These are phyloP conservation scores for Antheraea assamensis DNA, from an alignment of 2,888 invertebrate species.

Conservation along the genomic window DNA sequence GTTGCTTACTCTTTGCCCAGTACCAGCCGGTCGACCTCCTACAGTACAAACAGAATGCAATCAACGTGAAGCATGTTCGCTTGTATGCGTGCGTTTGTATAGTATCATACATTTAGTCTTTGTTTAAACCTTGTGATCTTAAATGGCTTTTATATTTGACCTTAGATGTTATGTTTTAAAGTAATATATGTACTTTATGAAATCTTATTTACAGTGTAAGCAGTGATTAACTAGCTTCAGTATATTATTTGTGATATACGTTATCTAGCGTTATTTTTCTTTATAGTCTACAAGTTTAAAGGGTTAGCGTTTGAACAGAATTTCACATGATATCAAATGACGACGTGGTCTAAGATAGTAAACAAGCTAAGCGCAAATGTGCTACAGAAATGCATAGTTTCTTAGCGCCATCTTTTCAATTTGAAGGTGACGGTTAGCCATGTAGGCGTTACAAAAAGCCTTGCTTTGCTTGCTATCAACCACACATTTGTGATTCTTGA, in stretches of 20 bases:
- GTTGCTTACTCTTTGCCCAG: neutral
- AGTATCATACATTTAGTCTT: neutral
- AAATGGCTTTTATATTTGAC: slow-evolving; percentile 16
- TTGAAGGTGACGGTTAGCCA: no score
- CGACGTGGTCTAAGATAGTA: no score
- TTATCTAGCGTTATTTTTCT: neutral
- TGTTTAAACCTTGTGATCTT: slow-evolving; percentile 16
- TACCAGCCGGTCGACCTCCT: slow-evolving; percentile 13
- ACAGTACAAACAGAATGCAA: slow-evolving; percentile 11
- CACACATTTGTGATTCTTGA: no score
- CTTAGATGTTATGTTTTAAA: slow-evolving; percentile 6
- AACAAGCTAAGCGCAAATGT: no score
- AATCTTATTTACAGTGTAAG: neutral
- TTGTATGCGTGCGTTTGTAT: neutral
- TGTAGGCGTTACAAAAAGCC: no score
- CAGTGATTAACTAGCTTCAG: slow-evolving; percentile 1
- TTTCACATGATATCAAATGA: no score
- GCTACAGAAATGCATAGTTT: no score
- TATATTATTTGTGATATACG: neutral
- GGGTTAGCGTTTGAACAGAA: no score
- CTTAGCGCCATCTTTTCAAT: no score
- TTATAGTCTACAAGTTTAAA: neutral
- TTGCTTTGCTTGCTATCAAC: no score
- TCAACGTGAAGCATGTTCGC: neutral
- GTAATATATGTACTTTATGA: neutral